Evolutionary conservation across 53 echinoderm and acorn worm species (phyloP).

Genomic region (Echinarachnius parma): DNA sequence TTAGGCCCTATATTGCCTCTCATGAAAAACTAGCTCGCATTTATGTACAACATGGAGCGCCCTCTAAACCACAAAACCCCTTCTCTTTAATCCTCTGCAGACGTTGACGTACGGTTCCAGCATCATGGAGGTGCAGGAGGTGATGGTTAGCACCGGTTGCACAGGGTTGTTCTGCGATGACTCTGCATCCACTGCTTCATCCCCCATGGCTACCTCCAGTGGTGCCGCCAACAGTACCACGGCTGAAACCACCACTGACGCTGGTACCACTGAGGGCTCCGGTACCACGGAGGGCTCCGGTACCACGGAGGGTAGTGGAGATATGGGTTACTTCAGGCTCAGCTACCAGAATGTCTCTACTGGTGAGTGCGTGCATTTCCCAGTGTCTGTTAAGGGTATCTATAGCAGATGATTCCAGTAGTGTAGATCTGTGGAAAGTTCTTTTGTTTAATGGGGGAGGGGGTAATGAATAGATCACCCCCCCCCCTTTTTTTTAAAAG

Average conservation of each 20-base stretch:
- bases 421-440: no score
- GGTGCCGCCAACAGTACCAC: not conserved
- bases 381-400: no score
- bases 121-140: constrained; percentile 12
- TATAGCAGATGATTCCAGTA: no score
- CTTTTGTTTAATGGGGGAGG: no score
- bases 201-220: not conserved
- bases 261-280: constrained; percentile 4
- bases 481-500: no score
- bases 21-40: no score
- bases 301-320: no score
- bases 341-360: not conserved
- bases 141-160: constrained; percentile 13
- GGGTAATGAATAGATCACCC: no score
- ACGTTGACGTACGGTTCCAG: constrained; percentile 20
- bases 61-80: no score
- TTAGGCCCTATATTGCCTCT: no score
- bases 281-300: constrained; percentile 19
- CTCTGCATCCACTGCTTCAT: not conserved
- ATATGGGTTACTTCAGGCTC: constrained; percentile 14
- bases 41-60: no score
- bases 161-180: constrained; percentile 22
- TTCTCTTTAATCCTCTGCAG: not conserved
- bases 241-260: not conserved
- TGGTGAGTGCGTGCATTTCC: no score